These are phyloP conservation scores for Gisinianus flammeolus DNA, from an alignment of 2,888 invertebrate species.

Conservation along the genomic window DNA sequence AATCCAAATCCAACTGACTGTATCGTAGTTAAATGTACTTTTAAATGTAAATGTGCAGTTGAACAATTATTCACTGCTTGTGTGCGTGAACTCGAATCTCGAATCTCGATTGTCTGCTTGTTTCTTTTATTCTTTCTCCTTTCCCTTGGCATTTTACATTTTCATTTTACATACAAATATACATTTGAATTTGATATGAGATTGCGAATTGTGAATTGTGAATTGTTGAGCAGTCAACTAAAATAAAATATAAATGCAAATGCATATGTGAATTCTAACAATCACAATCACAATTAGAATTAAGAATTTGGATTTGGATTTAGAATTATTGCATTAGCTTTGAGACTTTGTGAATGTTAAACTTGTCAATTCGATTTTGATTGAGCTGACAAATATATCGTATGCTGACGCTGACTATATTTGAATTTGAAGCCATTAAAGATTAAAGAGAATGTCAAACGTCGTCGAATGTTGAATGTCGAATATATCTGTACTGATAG, in stretches of 20 bases:
- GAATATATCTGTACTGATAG: too few species aligned
- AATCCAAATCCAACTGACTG: too few species aligned
- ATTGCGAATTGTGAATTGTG: too few species aligned
- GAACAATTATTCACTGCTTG: conserved; percentile 18
- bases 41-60: too few species aligned
- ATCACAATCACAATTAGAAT: not conserved
- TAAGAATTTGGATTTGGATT: not conserved
- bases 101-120: not conserved
- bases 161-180: too few species aligned
- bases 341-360: not conserved
- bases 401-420: too few species aligned
- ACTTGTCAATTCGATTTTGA: conserved; percentile 14
- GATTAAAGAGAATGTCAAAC: too few species aligned
- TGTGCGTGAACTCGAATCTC: not conserved
- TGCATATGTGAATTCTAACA: not conserved
- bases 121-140: not conserved
- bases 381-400: not conserved
- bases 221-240: too few species aligned
- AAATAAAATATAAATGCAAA: not conserved
- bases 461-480: too few species aligned
- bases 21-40: too few species aligned
- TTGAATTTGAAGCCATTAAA: too few species aligned
- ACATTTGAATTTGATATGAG: not conserved
- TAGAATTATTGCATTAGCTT: not conserved
- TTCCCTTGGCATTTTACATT: not conserved